Percentiles rank a stretch among this genome's conserved stretches.
phyloP scores from a whole-genome alignment of 2,888 invertebrate species.

The Melanotus villosus region DNA sequence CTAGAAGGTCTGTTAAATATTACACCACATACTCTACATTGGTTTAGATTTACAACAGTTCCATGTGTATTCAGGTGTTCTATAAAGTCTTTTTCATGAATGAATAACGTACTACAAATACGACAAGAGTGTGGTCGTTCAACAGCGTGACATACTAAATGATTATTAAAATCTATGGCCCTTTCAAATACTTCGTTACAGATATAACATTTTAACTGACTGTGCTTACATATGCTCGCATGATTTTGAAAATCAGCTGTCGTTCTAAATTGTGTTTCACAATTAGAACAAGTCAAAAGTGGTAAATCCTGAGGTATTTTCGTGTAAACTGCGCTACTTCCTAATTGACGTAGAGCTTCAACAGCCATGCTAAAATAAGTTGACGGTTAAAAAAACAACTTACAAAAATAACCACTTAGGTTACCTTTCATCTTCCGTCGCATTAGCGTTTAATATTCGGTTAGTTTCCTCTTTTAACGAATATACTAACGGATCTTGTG shows the following conservation, averaged over 20 bases:
- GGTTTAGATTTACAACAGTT: background rate
- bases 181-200: slow-evolving; percentile 67
- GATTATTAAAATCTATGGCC: slow-evolving; percentile 68
- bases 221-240: slow-evolving; percentile 42
- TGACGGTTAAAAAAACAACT: background rate
- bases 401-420: background rate
- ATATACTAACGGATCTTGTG: background rate
- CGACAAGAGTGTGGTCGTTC: slow-evolving; percentile 66
- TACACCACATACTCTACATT: slow-evolving; percentile 68
- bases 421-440: slow-evolving; percentile 25
- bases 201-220: slow-evolving; percentile 60
- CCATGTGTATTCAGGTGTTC: slow-evolving; percentile 63
- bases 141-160: slow-evolving; percentile 69
- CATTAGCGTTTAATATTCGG: slow-evolving; percentile 7
- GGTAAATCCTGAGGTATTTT: slow-evolving; percentile 53
- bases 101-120: slow-evolving; percentile 65
- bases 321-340: slow-evolving; percentile 57
- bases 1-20: slow-evolving; percentile 69
- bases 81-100: slow-evolving; percentile 63
- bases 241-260: slow-evolving; percentile 60
- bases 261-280: slow-evolving; percentile 55
- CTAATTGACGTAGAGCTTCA: slow-evolving; percentile 68
- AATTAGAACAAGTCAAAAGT: slow-evolving; percentile 55
- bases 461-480: background rate
- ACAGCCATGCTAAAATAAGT: slow-evolving; percentile 64